These are phyloP conservation scores for Elgonia sp. DNA, from an alignment of 2,888 invertebrate genomes.

Conservation along the genomic window DNA sequence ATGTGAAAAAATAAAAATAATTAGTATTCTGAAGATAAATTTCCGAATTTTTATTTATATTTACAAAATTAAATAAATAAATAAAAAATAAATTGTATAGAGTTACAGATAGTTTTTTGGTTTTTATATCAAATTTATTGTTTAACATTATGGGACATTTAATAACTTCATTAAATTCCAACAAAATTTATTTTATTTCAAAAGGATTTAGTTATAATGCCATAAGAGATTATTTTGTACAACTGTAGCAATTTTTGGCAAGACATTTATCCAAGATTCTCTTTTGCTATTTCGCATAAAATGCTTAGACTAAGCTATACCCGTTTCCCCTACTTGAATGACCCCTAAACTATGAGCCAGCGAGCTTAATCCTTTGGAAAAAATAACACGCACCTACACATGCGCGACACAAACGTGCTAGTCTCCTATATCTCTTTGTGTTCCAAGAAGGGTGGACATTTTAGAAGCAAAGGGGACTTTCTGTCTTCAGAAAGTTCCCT, in stretches of 20 bases:
- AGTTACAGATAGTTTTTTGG: too few species aligned
- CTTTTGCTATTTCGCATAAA: slow-evolving; percentile 82
- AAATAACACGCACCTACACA: slow-evolving; percentile 85
- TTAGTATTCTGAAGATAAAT: too few species aligned
- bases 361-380: slow-evolving; percentile 86
- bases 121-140: too few species aligned
- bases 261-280: slow-evolving; percentile 77
- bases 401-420: slow-evolving; percentile 74
- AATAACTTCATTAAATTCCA: neutral
- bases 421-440: slow-evolving; percentile 81
- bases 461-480: slow-evolving; percentile 75
- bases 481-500: slow-evolving; percentile 72
- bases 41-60: too few species aligned
- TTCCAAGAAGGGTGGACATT: slow-evolving; percentile 84
- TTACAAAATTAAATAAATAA: too few species aligned
- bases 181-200: neutral
- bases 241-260: slow-evolving; percentile 59
- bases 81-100: too few species aligned
- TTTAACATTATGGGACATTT: too few species aligned
- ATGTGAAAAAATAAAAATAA: too few species aligned
- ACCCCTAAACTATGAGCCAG: slow-evolving; percentile 81
- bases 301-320: slow-evolving; percentile 84
- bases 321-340: slow-evolving; percentile 81
- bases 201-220: neutral
- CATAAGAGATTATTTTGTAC: slow-evolving; percentile 20